A percentile compares a stretch with the other conserved stretches of the same genome.
Conservation (phyloP, 2,797 vertebrate species). For the Vultur gryphus region DNA sequence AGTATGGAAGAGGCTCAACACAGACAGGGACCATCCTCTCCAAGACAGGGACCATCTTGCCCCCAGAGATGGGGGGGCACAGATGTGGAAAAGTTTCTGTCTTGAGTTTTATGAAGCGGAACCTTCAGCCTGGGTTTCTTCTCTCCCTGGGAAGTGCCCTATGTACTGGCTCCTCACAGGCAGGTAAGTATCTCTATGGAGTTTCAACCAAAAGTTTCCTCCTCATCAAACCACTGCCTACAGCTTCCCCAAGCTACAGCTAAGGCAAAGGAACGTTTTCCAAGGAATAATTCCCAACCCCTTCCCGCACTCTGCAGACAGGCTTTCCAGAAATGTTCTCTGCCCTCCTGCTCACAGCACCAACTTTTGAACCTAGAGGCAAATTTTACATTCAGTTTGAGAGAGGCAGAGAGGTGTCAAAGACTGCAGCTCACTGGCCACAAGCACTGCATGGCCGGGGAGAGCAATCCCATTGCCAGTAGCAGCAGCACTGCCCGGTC, state of each 20-base stretch:
- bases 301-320: neutral
- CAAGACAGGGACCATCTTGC: neutral
- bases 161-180: neutral
- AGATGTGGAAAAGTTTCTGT: neutral
- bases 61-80: neutral
- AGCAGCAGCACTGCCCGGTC: neutral
- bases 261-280: neutral
- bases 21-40: neutral
- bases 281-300: neutral
- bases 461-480: neutral
- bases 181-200: neutral
- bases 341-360: neutral
- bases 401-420: neutral
- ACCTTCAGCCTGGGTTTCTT: neutral
- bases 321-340: neutral
- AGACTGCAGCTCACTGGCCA: neutral
- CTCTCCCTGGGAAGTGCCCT: neutral
- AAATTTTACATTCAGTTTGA: neutral
- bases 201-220: neutral
- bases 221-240: neutral
- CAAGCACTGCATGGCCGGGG: neutral
- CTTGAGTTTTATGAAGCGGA: neutral
- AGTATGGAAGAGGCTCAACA: neutral
- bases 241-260: neutral
- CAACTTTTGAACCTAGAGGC: neutral